Conservation (phyloP, 2,113 vertebrate species). For the Myiopsitta monachus region DNA sequence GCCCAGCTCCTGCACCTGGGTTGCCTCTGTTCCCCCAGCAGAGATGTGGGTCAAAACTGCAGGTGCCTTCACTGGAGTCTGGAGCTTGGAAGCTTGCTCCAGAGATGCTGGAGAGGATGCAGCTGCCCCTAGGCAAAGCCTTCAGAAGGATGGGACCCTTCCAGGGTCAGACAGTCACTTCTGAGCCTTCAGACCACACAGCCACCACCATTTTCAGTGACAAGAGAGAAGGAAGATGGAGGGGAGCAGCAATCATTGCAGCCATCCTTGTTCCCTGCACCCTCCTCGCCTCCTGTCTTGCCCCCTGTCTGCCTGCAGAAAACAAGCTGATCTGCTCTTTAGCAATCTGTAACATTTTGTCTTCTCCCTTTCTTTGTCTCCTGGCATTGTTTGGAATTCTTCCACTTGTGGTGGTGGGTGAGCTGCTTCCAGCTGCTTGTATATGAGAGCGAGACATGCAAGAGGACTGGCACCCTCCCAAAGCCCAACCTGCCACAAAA, state of each 20-base stretch:
- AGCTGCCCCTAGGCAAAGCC: neutral
- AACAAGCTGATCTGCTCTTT: neutral
- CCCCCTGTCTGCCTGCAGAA: neutral
- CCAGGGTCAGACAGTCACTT: neutral
- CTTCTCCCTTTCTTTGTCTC: neutral
- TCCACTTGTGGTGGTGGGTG: rapidly evolving
- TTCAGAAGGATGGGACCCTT: neutral
- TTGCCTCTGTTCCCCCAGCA: neutral
- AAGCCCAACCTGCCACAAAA: neutral
- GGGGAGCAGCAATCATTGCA: neutral
- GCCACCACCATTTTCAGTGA: neutral
- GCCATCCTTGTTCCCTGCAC: rapidly evolving
- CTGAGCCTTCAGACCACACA: neutral
- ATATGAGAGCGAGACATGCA: neutral
- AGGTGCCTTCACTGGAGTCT: neutral
- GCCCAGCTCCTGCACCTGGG: neutral
- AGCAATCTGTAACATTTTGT: neutral
- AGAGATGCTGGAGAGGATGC: neutral
- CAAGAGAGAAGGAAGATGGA: neutral
- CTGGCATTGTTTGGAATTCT: neutral
- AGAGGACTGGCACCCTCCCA: neutral
- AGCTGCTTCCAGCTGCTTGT: neutral
- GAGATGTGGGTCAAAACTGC: neutral
- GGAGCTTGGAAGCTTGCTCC: neutral
- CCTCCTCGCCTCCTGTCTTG: neutral